Conservation (phyloP, 2,797 vertebrate species). For the Microchirus variegatus region DNA sequence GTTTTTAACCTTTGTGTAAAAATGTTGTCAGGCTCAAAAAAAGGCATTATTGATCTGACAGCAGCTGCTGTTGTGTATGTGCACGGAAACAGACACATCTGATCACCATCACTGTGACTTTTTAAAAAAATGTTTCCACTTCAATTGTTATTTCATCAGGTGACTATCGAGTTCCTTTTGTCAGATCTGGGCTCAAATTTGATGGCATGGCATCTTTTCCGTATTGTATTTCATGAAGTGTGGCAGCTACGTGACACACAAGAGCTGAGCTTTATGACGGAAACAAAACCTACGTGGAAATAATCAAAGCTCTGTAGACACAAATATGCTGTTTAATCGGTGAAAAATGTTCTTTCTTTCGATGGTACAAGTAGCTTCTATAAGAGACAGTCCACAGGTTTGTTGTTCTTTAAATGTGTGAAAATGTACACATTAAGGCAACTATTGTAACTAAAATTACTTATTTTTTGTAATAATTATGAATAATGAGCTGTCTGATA, state of each 20-base stretch:
- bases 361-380: too few relatives aligned
- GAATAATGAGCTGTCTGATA: too few relatives aligned
- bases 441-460: too few relatives aligned
- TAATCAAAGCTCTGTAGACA: conserved; percentile 46
- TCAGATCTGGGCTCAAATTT: conserved; percentile 71
- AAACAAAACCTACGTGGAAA: conserved; percentile 69
- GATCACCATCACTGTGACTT: conserved; percentile 45
- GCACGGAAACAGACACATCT: conserved; percentile 24
- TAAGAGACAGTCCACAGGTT: too few relatives aligned
- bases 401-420: too few relatives aligned
- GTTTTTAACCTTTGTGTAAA: conserved; percentile 11
- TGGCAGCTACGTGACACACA: conserved; percentile 45
- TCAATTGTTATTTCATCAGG: conserved; percentile 39
- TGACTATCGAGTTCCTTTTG: conserved; percentile 31
- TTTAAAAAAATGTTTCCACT: too few relatives aligned
- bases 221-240: conserved; percentile 48
- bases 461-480: too few relatives aligned
- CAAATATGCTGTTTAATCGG: background rate
- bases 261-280: conserved; percentile 31
- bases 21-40: background rate
- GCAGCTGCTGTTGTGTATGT: conserved; percentile 23
- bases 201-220: conserved; percentile 38
- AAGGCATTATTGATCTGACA: conserved; percentile 7
- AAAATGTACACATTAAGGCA: too few relatives aligned
- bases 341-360: conserved; percentile 5